Base-by-base conservation (phyloP, 2,797 vertebrate genomes). In the Huso huso region DNA sequence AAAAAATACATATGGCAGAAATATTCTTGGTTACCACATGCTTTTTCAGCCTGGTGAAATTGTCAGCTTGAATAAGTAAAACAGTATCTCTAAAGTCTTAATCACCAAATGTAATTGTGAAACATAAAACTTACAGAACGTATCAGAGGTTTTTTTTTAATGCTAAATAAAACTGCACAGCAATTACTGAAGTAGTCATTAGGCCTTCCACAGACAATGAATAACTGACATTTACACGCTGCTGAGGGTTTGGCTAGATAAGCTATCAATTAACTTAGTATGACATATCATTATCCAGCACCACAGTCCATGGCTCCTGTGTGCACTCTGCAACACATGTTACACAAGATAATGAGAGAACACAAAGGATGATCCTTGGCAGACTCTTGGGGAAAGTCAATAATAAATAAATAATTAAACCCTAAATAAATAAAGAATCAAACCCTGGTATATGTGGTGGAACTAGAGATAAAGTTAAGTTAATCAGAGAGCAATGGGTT, bases 211-310 rank as follows among this genome's bases (percentile, higher is more conserved):
- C 57, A 83, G 82, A 91, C 89, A 91, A 91, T 88, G 84, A 79
- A 74, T 74, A 64, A 83, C 81, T 78, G 67, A 80, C 78, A 85
- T 83, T 90, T 89, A 89, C 70, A 72, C 73, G 73, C 81, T 77
- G 23, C 50, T 77, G 79, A 76, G 84, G 82, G 78, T 86, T 78
- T 83, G 85, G 81, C 81, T 79, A 65, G 48, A 62, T 52, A 18
- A 68, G 76, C 70, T 66, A 23, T 89, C 72, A 83, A 87, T 79
- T 90, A 88, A 89, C 83, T 87, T 83, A 80, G 82, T 85, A 81
- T 81, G 86, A 85, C 82, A 83, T 81, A 83, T 84, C 74, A 84
- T 85, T 85, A 83, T 74, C 80, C 76, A 61, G 62, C 60, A 61
- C 83, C 80, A 6, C 82, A 77, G 67, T 75, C 83, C 51, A 85